A percentile compares a stretch with the other conserved stretches of the same genome.
Conservation (phyloP, 1,140 invertebrate genomes). For the Lasioglossum baleicum region DNA sequence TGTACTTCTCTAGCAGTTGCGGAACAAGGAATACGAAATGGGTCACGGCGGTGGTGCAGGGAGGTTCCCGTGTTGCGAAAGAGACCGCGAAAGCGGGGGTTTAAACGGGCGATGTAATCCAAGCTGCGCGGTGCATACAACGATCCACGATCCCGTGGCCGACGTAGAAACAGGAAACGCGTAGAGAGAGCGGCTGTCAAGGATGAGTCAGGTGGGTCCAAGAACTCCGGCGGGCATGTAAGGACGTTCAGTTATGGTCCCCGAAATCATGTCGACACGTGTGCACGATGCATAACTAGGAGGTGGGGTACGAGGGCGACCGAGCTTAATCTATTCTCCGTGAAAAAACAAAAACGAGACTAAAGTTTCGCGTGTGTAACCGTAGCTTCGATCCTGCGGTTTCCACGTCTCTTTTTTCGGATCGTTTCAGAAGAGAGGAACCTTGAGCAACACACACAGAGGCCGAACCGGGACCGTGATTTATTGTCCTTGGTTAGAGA, state of each 20-base stretch:
- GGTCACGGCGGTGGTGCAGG: too few relatives aligned
- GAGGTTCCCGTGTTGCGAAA: too few relatives aligned
- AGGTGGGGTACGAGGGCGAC: neutral
- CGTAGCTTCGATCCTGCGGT: slow-evolving; percentile 52
- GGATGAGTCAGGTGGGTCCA: slow-evolving; percentile 29
- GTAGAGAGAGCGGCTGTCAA: neutral
- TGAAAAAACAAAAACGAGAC: slow-evolving; percentile 32
- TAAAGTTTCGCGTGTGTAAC: slow-evolving; percentile 52
- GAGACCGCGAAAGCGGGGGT: too few relatives aligned
- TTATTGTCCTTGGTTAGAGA: slow-evolving; percentile 62
- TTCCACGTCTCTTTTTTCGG: slow-evolving; percentile 54
- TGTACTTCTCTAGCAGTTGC: too few relatives aligned
- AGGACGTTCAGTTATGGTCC: slow-evolving; percentile 31
- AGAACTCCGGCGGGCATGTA: slow-evolving; percentile 32
- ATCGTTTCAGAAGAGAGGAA: slow-evolving; percentile 55
- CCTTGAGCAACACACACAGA: slow-evolving; percentile 43
- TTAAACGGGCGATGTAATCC: slow-evolving; percentile 4
- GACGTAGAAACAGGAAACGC: slow-evolving; percentile 30
- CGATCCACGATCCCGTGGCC: neutral
- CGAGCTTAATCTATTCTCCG: slow-evolving; percentile 28
- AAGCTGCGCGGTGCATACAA: slow-evolving; percentile 3
- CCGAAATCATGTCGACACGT: slow-evolving; percentile 45
- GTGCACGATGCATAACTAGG: slow-evolving; percentile 52
- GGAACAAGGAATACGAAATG: too few relatives aligned
- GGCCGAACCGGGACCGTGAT: slow-evolving; percentile 55